Conservation (phyloP, 2,888 invertebrate species). For the Seladonia tumulorum region DNA sequence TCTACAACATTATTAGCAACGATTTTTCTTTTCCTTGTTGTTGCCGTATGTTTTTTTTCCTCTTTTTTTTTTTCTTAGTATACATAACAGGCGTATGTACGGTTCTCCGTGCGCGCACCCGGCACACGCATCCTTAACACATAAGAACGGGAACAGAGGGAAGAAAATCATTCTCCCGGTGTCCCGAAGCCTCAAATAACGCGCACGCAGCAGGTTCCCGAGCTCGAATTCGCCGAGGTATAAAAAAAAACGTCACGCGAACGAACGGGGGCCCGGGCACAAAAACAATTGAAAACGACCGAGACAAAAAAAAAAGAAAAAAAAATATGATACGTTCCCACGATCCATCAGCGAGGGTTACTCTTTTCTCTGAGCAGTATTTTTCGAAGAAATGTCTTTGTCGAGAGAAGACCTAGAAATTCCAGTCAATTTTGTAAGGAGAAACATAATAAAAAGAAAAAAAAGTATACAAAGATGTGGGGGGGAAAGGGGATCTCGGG, state of each 20-base stretch:
- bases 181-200: constrained; percentile 44
- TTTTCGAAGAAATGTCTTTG: constrained; percentile 57
- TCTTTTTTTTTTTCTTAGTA: not conserved
- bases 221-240: constrained; percentile 16
- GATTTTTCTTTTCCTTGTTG: not conserved
- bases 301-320: not conserved
- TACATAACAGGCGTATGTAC: not conserved
- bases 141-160: constrained; percentile 34
- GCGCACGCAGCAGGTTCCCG: constrained; percentile 16
- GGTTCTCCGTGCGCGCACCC: not conserved
- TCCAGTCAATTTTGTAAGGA: constrained; percentile 45
- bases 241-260: constrained; percentile 34
- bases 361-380: constrained; percentile 60
- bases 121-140: constrained; percentile 15
- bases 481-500: not conserved
- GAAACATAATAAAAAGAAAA: constrained; percentile 32
- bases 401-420: constrained; percentile 64
- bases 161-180: constrained; percentile 19
- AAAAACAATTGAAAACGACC: not conserved
- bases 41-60: not conserved
- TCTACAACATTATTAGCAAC: constrained; percentile 26
- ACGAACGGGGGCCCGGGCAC: constrained; percentile 11
- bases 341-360: constrained; percentile 54
- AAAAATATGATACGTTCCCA: constrained; percentile 32
- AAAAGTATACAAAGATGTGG: not conserved